These are phyloP conservation scores for Etheostoma cragini DNA, from an alignment of 2,113 vertebrate species.

Conservation along the genomic window DNA sequence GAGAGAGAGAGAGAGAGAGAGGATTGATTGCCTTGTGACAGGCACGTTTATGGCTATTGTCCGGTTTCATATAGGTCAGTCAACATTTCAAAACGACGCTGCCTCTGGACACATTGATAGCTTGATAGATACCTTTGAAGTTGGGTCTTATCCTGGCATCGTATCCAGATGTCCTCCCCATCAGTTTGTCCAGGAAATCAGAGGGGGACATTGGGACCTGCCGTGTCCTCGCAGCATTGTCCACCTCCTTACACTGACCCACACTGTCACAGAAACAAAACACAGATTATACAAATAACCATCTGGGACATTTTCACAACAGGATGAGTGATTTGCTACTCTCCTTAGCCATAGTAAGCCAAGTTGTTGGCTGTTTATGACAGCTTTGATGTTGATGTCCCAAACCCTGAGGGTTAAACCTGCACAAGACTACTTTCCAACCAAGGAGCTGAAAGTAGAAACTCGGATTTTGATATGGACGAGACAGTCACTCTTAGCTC, in stretches of 20 bases:
- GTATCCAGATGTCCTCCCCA: slow-evolving; percentile 97
- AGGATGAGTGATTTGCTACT: not conserved
- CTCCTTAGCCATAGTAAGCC: not conserved
- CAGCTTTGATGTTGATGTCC: not conserved
- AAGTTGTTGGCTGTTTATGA: not conserved
- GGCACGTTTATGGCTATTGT: too few relatives aligned
- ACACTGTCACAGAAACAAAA: slow-evolving; percentile 82
- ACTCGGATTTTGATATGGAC: not conserved
- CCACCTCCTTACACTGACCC: slow-evolving; percentile 91
- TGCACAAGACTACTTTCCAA: not conserved
- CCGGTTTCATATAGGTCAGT: too few relatives aligned
- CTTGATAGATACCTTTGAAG: slow-evolving; percentile 91
- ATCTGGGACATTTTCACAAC: not conserved
- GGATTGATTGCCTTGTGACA: too few relatives aligned
- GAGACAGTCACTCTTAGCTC: not conserved
- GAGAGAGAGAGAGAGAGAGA: too few relatives aligned
- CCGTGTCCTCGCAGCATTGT: slow-evolving; percentile 85
- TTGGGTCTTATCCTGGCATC: slow-evolving; percentile 98
- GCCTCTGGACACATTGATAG: not conserved
- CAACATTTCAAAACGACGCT: too few relatives aligned
- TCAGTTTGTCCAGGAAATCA: slow-evolving; percentile 97
- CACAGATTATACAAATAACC: not conserved
- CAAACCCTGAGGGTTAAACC: not conserved
- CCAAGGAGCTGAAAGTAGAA: not conserved
- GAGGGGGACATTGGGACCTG: slow-evolving; percentile 94